Conservation (phyloP, 2,797 vertebrate genomes). For the Graptemys geographica region DNA sequence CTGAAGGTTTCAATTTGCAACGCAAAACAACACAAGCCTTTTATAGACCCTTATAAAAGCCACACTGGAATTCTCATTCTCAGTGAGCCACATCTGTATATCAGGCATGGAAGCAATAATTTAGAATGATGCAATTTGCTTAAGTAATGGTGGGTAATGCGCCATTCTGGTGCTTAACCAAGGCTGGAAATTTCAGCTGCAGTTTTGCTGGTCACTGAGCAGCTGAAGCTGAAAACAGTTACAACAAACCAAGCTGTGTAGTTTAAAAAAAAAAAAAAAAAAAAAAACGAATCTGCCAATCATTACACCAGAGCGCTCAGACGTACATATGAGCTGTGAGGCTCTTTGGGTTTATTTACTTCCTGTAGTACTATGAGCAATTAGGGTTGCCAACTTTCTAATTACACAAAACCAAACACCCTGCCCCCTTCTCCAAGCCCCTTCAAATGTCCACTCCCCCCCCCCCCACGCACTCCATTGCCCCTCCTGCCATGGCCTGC, state of each 20-base stretch:
- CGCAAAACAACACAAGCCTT: background rate
- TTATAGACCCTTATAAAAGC: background rate
- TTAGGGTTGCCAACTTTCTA: too few species aligned
- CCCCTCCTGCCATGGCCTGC: too few species aligned
- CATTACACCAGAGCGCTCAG: background rate
- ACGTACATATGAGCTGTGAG: background rate
- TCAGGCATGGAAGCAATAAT: slow-evolving; percentile 12
- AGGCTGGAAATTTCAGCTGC: background rate
- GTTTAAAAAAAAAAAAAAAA: too few species aligned
- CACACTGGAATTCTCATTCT: background rate
- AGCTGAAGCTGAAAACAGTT: background rate
- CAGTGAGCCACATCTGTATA: background rate
- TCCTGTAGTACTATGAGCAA: background rate
- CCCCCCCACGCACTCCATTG: too few species aligned
- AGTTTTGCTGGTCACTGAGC: background rate
- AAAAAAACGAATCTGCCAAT: rapidly evolving
- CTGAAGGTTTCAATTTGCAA: slow-evolving; percentile 21
- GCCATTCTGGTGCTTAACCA: background rate
- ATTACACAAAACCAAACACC: too few species aligned
- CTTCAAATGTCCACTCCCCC: too few species aligned
- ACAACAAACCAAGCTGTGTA: background rate
- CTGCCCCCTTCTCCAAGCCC: too few species aligned
- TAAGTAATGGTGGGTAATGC: rapidly evolving
- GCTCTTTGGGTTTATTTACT: background rate
- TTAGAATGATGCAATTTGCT: background rate